A percentile compares a stretch with the other conserved stretches of the same genome.
Evolutionary conservation across 2,888 invertebrate genomes (phyloP).

Genomic region (Pedicia rivosa): DNA sequence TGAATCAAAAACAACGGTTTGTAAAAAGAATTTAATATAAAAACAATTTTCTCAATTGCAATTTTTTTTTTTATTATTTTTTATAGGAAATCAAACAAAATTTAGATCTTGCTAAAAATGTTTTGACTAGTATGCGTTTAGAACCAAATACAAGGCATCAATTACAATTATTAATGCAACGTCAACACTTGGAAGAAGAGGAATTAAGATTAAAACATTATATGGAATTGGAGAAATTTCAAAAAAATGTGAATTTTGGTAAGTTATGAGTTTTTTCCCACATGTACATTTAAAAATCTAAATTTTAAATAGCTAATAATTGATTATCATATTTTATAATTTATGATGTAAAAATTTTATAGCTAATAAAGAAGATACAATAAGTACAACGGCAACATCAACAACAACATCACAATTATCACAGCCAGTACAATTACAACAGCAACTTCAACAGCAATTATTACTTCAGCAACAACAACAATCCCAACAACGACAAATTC

Average conservation of each 20-base stretch:
- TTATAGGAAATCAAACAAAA: slow-evolving; percentile 29
- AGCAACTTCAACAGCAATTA: slow-evolving; percentile 6
- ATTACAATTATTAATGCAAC: slow-evolving; percentile 25
- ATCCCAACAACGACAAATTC: slow-evolving; percentile 5
- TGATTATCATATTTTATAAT: slow-evolving; percentile 4
- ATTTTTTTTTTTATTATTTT: slow-evolving; percentile 1
- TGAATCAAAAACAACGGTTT: not conserved
- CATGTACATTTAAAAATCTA: no score
- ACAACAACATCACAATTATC: slow-evolving; percentile 3
- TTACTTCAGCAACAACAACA: not conserved
- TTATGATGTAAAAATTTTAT: no score
- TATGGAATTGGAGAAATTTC: slow-evolving; percentile 30
- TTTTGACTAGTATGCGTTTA: slow-evolving; percentile 24
- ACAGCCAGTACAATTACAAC: slow-evolving; percentile 4
- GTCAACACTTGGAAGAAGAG: slow-evolving; percentile 30
- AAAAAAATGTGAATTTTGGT: slow-evolving; percentile 26
- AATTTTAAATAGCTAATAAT: no score
- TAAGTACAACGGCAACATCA: no score
- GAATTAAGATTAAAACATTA: slow-evolving; percentile 28
- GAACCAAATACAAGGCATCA: slow-evolving; percentile 28
- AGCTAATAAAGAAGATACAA: no score
- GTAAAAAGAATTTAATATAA: not conserved
- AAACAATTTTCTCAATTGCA: not conserved
- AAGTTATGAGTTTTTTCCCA: no score
- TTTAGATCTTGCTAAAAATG: slow-evolving; percentile 26